Conservation (phyloP, 2,797 vertebrate genomes). For the Myotis myotis region DNA sequence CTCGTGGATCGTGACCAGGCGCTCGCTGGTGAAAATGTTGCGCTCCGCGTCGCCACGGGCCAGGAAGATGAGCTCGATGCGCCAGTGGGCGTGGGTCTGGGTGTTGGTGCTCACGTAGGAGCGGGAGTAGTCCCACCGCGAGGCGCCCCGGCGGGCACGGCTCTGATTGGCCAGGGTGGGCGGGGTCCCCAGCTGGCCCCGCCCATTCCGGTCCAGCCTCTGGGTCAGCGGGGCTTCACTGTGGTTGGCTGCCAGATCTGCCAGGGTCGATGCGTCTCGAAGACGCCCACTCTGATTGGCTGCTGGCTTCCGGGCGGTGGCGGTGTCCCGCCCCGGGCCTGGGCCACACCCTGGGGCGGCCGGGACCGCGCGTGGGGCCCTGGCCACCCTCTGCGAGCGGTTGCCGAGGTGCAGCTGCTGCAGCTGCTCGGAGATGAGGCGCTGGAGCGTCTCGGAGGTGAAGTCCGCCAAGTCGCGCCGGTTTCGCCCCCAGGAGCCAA, state of each 20-base stretch:
- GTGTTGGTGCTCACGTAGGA: conserved; percentile 86
- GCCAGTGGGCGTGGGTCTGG: conserved; percentile 95
- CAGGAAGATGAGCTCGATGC: conserved; percentile 96
- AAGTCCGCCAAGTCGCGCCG: conserved; percentile 90
- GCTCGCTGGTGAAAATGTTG: conserved; percentile 97
- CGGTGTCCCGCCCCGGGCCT: neutral
- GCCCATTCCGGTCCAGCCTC: neutral
- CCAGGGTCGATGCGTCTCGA: neutral
- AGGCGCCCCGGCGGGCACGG: conserved; percentile 60
- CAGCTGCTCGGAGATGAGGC: conserved; percentile 90
- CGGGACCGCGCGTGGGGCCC: neutral
- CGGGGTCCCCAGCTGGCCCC: neutral
- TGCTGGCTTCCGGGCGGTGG: accelerated
- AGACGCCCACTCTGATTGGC: neutral
- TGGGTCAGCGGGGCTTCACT: neutral
- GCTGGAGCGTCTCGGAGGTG: conserved; percentile 89
- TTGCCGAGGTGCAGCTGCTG: conserved; percentile 84
- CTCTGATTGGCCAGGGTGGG: conserved; percentile 46
- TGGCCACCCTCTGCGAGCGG: neutral
- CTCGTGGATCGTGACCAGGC: conserved; percentile 93
- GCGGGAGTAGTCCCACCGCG: conserved; percentile 82
- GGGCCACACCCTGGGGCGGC: accelerated
- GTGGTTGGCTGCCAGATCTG: neutral
- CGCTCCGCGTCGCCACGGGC: conserved; percentile 91
- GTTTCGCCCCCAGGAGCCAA: conserved; percentile 95